phyloP scores from a whole-genome alignment of 2,113 vertebrate genomes.

The Neolamprologus devosi region DNA sequence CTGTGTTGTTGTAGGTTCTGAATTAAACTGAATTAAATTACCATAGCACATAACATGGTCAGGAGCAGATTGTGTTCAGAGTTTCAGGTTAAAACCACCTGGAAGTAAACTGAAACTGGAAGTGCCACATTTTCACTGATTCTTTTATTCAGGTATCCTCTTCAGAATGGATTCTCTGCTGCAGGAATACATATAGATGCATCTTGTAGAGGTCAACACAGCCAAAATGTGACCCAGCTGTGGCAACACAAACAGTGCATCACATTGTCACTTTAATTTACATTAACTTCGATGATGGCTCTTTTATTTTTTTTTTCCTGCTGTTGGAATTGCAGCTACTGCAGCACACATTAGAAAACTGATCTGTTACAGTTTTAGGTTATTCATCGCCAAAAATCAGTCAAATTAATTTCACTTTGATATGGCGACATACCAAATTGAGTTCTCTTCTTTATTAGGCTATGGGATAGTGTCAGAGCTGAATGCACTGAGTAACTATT shows the following conservation, averaged over 20 bases:
- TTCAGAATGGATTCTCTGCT: accelerated
- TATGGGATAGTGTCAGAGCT: not conserved
- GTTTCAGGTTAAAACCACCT: not conserved
- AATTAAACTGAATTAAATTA: not conserved
- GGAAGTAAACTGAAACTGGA: not conserved
- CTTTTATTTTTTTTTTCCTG: not conserved
- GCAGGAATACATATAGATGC: not conserved
- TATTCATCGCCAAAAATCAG: not conserved
- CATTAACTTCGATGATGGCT: not conserved
- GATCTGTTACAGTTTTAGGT: not conserved
- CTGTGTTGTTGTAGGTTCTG: accelerated
- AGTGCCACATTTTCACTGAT: not conserved
- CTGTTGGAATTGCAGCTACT: not conserved
- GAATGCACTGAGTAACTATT: not conserved
- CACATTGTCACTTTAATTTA: not conserved
- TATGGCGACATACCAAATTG: not conserved
- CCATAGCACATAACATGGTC: not conserved
- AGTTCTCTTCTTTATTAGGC: not conserved
- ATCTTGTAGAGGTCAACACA: not conserved
- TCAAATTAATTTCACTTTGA: not conserved
- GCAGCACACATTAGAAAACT: not conserved
- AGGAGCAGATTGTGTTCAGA: not conserved
- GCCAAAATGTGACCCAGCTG: not conserved
- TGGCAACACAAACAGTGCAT: not conserved
- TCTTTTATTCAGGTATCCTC: not conserved